Evolutionary conservation across 2,113 vertebrate species (phyloP).

Genomic region (Salvator merianae): DNA sequence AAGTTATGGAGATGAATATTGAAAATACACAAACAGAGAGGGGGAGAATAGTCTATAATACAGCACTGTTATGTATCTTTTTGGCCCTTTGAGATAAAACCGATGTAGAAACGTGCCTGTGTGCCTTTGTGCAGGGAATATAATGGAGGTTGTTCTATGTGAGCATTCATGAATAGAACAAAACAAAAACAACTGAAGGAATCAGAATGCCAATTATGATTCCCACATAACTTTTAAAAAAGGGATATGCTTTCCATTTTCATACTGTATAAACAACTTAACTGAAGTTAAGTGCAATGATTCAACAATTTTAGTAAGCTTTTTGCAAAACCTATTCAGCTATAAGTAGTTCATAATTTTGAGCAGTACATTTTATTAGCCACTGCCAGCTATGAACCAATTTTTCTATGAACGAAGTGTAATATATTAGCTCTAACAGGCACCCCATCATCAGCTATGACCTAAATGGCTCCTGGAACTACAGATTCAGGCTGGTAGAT

Average conservation of each 20-base stretch:
- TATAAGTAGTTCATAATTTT: conserved; percentile 27
- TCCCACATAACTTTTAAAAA: background rate
- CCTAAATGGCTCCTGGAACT: conserved; percentile 1
- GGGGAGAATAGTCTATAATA: too few species aligned
- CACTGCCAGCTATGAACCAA: background rate
- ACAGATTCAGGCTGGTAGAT: conserved; percentile 6
- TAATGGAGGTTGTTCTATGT: background rate
- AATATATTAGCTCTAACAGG: background rate
- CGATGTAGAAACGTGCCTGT: background rate
- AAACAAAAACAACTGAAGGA: background rate
- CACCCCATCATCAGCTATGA: background rate
- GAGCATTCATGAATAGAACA: background rate
- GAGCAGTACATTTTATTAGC: conserved; percentile 12
- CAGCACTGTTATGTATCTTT: background rate
- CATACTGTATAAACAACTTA: background rate
- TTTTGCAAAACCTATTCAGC: conserved; percentile 36
- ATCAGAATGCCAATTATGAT: background rate
- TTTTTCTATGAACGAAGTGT: conserved; percentile 1
- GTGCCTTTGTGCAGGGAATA: background rate
- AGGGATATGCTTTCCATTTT: conserved; percentile 2
- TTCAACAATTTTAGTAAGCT: conserved; percentile 36
- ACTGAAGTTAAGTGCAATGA: conserved; percentile 8
- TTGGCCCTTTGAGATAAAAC: background rate
- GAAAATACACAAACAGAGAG: too few species aligned
- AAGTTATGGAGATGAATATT: too few species aligned